A percentile compares a stretch with the other conserved stretches of the same genome.
These are phyloP conservation scores for Holcopasites calliopsidis DNA, from an alignment of 1,140 invertebrate genomes.

Conservation along the genomic window DNA sequence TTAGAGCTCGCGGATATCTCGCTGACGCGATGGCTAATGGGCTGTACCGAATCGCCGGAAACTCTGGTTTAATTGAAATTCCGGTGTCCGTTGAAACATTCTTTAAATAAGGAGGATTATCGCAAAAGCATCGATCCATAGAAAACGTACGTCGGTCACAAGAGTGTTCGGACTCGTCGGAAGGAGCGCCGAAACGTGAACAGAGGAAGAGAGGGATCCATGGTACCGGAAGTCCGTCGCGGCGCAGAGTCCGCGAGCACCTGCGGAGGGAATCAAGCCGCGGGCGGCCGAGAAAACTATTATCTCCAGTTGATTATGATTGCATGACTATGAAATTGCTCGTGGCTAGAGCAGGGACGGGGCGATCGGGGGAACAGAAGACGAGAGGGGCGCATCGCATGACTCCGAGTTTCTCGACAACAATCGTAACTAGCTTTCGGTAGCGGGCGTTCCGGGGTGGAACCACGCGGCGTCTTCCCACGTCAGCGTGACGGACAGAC, in stretches of 20 bases:
- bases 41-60: constrained; percentile 30
- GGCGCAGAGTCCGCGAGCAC: background rate
- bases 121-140: too few species aligned
- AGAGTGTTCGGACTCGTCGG: too few species aligned
- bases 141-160: too few species aligned
- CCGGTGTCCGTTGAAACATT: background rate
- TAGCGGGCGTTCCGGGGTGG: constrained; percentile 70
- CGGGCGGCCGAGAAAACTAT: constrained; percentile 67
- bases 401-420: constrained; percentile 75
- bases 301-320: constrained; percentile 75
- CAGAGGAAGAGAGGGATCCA: too few species aligned
- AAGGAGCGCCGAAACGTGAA: background rate
- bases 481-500: constrained; percentile 79
- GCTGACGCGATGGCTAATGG: constrained; percentile 67
- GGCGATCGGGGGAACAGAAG: constrained; percentile 12
- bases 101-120: background rate
- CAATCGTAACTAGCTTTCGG: constrained; percentile 79
- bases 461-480: constrained; percentile 79
- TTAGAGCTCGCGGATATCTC: constrained; percentile 44
- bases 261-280: background rate
- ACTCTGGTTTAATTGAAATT: background rate
- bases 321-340: constrained; percentile 77
- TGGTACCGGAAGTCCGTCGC: constrained; percentile 10
- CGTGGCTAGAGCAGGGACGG: constrained; percentile 34
- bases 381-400: constrained; percentile 68